phyloP scores from a whole-genome alignment of 2,888 invertebrate species.

The Biston betularia region DNA sequence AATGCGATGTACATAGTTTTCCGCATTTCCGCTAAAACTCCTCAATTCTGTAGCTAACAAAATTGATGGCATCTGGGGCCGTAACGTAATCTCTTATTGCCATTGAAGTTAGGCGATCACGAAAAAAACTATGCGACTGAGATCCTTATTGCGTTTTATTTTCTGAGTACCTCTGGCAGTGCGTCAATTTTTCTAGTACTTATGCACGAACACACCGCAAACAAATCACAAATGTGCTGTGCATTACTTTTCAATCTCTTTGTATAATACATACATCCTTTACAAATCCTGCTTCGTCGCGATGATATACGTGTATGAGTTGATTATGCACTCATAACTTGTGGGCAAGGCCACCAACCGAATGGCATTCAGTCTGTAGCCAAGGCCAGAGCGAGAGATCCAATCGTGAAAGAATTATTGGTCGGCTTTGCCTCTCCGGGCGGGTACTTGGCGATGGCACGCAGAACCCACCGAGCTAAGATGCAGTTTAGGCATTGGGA shows the following conservation, averaged over 20 bases:
- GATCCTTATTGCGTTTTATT: no score
- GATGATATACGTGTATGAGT: conserved; percentile 17
- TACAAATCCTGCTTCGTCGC: conserved; percentile 15
- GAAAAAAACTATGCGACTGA: no score
- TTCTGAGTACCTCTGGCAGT: no score
- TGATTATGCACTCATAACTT: conserved; percentile 50
- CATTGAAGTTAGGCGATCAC: no score
- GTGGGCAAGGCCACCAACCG: conserved; percentile 54
- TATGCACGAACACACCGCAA: no score
- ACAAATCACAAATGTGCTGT: no score
- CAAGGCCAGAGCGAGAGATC: conserved; percentile 36
- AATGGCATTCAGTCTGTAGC: conserved; percentile 48
- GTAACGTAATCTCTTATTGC: no score
- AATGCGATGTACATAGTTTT: no score
- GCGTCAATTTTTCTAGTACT: no score
- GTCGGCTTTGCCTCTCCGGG: conserved; percentile 10
- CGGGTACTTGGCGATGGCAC: conserved; percentile 13
- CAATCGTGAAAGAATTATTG: conserved; percentile 33
- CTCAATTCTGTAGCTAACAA: no score
- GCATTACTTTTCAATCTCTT: neutral
- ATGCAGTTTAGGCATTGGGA: neutral
- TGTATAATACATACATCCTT: neutral
- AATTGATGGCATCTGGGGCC: no score
- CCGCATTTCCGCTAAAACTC: no score
- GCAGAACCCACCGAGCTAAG: neutral